phyloP scores from a whole-genome alignment of 2,797 vertebrate genomes.

The Bradypus variegatus region DNA sequence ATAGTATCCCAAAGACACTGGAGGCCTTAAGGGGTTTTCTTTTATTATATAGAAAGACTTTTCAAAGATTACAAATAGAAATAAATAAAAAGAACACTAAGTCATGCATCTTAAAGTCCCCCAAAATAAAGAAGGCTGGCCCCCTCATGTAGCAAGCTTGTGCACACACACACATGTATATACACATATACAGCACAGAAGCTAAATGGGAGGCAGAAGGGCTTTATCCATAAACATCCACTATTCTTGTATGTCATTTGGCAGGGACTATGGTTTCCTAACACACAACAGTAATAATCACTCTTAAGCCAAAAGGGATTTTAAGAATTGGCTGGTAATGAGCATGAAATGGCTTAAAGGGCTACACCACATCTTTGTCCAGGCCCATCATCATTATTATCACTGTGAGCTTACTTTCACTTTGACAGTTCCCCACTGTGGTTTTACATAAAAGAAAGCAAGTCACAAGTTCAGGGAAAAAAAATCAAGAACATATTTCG shows the following conservation, averaged over 20 bases:
- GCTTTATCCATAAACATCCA: background rate
- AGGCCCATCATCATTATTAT: background rate
- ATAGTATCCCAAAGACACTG: background rate
- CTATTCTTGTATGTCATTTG: background rate
- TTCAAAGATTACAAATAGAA: background rate
- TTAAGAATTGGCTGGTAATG: background rate
- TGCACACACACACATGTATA: background rate
- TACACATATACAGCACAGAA: accelerated
- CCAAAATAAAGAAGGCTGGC: background rate
- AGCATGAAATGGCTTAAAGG: background rate
- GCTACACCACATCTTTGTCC: accelerated
- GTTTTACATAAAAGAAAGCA: background rate
- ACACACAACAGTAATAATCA: background rate
- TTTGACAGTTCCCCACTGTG: background rate
- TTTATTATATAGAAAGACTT: background rate
- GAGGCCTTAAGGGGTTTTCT: background rate
- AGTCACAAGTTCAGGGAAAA: background rate
- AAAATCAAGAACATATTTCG: background rate
- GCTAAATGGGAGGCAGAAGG: accelerated
- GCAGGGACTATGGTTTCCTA: background rate
- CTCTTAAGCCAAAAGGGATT: background rate
- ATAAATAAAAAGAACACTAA: background rate
- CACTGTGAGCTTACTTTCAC: background rate
- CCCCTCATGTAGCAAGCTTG: background rate
- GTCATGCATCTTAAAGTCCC: background rate